Evolutionary conservation across 2,888 invertebrate genomes (phyloP).

Genomic region (Leptothorax acervorum): DNA sequence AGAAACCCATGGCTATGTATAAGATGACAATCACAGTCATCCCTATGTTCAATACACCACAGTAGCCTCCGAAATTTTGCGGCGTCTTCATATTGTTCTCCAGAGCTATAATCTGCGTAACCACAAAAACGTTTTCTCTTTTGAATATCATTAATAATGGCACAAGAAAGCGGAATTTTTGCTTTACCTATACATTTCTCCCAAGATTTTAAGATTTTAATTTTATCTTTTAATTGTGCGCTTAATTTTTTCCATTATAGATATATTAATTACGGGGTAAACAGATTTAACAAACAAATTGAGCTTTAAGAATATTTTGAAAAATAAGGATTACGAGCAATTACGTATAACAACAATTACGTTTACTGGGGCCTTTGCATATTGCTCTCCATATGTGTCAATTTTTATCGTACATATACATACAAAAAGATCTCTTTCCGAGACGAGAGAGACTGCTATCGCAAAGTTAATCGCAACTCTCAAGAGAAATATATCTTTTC

Average conservation of each 20-base stretch:
- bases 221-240: no score
- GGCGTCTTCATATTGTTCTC: slow-evolving; percentile 97
- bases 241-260: background rate
- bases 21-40: slow-evolving; percentile 92
- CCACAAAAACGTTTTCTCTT: slow-evolving; percentile 23
- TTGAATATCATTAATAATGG: background rate
- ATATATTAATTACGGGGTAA: background rate
- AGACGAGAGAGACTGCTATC: background rate
- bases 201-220: background rate
- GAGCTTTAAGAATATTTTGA: background rate
- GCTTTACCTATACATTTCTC: background rate
- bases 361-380: slow-evolving; percentile 15
- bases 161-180: background rate
- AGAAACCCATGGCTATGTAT: slow-evolving; percentile 93
- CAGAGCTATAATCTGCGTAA: slow-evolving; percentile 92
- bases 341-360: background rate
- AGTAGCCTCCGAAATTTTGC: slow-evolving; percentile 91
- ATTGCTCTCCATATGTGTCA: slow-evolving; percentile 7
- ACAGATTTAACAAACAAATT: background rate
- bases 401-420: background rate
- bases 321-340: background rate
- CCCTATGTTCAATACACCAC: slow-evolving; percentile 93
- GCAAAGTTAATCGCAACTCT: background rate
- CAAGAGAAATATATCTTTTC: slow-evolving; percentile 3
- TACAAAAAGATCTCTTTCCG: background rate